Evolutionary conservation across 2,888 invertebrate genomes (phyloP).

Genomic region (Encarsia formosa): DNA sequence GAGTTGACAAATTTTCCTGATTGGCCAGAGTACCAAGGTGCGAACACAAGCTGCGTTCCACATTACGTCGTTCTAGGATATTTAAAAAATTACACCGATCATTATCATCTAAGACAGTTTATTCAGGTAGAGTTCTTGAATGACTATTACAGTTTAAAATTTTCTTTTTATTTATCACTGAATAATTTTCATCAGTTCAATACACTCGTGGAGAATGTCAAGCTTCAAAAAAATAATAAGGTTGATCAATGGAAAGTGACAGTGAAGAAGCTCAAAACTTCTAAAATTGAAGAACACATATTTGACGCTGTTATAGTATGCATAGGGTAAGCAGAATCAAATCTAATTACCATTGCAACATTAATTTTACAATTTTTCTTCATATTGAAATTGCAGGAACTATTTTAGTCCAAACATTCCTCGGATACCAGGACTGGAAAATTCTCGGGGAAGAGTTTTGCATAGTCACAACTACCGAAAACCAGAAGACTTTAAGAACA

Average conservation of each 20-base stretch:
- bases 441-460: conserved; percentile 1
- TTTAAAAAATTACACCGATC: conserved; percentile 3
- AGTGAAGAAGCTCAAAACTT: conserved; percentile 48
- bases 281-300: conserved; percentile 44
- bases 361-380: neutral
- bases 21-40: neutral
- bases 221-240: conserved; percentile 33
- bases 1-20: neutral
- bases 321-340: neutral
- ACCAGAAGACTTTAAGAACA: conserved; percentile 1
- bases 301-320: conserved; percentile 6
- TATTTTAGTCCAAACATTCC: conserved; percentile 54
- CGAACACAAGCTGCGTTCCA: neutral
- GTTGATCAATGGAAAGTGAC: neutral
- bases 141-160: neutral
- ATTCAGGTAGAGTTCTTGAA: conserved; percentile 56
- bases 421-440: neutral
- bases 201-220: conserved; percentile 53
- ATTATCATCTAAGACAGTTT: conserved; percentile 35
- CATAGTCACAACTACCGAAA: conserved; percentile 13
- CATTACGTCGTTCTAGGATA: neutral
- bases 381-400: conserved; percentile 36
- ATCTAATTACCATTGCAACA: neutral
- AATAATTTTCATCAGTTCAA: conserved; percentile 55
- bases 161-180: neutral